These are phyloP conservation scores for Oreotragus oreotragus DNA, from an alignment of 2,113 vertebrate genomes.

Conservation along the genomic window DNA sequence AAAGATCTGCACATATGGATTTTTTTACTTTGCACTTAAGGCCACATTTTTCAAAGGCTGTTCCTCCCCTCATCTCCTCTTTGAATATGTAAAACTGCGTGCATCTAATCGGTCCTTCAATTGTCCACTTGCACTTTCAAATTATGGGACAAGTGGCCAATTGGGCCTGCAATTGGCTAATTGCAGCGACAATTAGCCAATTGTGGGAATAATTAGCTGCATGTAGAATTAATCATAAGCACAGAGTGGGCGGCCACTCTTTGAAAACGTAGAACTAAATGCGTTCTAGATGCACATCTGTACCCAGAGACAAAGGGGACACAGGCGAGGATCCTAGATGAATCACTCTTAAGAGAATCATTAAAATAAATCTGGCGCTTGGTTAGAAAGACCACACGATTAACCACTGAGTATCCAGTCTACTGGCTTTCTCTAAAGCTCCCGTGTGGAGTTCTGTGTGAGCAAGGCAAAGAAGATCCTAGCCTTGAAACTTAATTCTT, in stretches of 20 bases:
- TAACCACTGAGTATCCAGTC: neutral
- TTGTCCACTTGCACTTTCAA: slow-evolving; percentile 74
- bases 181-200: slow-evolving; percentile 71
- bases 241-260: slow-evolving; percentile 58
- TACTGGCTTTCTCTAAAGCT: neutral
- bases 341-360: slow-evolving; percentile 45
- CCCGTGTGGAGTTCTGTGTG: neutral
- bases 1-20: neutral
- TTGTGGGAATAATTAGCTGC: slow-evolving; percentile 69
- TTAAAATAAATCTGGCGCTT: slow-evolving; percentile 10
- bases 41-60: neutral
- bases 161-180: slow-evolving; percentile 75
- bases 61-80: neutral
- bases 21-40: neutral
- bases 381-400: neutral
- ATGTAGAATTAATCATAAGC: slow-evolving; percentile 68
- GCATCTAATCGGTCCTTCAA: slow-evolving; percentile 66
- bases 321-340: neutral
- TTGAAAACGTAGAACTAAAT: slow-evolving; percentile 48
- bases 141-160: slow-evolving; percentile 76
- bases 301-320: slow-evolving; percentile 51
- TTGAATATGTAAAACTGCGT: slow-evolving; percentile 62
- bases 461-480: neutral
- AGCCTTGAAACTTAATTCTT: neutral
- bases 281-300: slow-evolving; percentile 67